A percentile compares a stretch with the other conserved stretches of the same genome.
phyloP scores from a whole-genome alignment of 2,888 invertebrate genomes.

The Ormia ochracea region DNA sequence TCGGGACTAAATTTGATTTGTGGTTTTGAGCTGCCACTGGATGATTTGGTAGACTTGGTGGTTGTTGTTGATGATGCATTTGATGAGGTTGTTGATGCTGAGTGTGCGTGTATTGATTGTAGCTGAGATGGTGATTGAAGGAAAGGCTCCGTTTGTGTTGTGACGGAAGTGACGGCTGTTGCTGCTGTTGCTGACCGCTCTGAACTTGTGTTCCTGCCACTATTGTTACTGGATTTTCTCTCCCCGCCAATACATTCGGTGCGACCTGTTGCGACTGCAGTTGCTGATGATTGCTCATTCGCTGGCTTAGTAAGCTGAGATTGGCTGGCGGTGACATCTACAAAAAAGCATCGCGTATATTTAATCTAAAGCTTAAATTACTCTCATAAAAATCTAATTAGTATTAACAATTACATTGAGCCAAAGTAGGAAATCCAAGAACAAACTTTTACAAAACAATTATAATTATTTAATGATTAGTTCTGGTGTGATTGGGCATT shows the following conservation, averaged over 20 bases:
- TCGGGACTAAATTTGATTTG: conserved; percentile 77
- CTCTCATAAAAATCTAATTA: conserved; percentile 10
- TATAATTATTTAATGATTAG: conserved; percentile 38
- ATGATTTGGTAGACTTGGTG: conserved; percentile 81
- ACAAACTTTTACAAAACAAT: conserved; percentile 18
- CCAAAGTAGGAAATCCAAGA: conserved; percentile 3
- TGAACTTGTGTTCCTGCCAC: conserved; percentile 38
- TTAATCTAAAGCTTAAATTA: neutral
- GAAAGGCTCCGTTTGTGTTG: conserved; percentile 84
- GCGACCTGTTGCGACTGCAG: conserved; percentile 59
- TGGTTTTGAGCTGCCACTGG: conserved; percentile 75
- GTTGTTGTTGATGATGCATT: conserved; percentile 77
- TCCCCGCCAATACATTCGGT: conserved; percentile 43
- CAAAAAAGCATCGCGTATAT: neutral
- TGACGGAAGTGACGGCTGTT: conserved; percentile 75
- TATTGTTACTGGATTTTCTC: conserved; percentile 58
- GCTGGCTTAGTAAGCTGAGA: conserved; percentile 73
- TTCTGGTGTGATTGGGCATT: conserved; percentile 41
- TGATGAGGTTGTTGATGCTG: conserved; percentile 79
- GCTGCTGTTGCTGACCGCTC: conserved; percentile 62
- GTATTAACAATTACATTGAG: conserved; percentile 36
- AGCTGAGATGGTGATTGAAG: conserved; percentile 84
- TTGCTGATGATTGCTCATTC: conserved; percentile 65
- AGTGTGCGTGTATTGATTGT: conserved; percentile 80
- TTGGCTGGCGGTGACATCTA: conserved; percentile 81